Evolutionary conservation across 2,113 vertebrate species (phyloP).

Genomic region (Hiodon tergisus): DNA sequence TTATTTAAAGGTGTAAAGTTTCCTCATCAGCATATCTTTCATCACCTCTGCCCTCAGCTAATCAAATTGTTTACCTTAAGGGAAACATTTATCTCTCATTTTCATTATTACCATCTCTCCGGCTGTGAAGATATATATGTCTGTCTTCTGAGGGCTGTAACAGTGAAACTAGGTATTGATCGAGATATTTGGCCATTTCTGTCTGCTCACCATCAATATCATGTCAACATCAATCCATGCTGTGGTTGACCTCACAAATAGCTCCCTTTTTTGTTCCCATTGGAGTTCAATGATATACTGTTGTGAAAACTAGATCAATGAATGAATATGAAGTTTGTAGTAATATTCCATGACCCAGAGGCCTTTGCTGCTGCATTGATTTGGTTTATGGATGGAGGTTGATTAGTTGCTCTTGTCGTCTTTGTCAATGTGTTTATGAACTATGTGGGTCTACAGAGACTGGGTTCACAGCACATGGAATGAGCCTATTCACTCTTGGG

Average conservation of each 20-base stretch:
- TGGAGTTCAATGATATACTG: conserved; percentile 97
- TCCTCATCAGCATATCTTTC: conserved; percentile 66
- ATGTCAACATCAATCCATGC: conserved; percentile 82
- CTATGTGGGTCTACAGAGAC: conserved; percentile 39
- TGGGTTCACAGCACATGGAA: conserved; percentile 21
- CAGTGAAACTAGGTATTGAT: conserved; percentile 98
- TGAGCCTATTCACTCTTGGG: too few species aligned
- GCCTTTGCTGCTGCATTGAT: conserved; percentile 70
- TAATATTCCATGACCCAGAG: conserved; percentile 80
- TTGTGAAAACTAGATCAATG: conserved; percentile 96
- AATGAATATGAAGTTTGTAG: conserved; percentile 96
- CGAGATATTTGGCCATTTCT: conserved; percentile 97
- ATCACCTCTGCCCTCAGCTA: conserved; percentile 92
- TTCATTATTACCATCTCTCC: conserved; percentile 85
- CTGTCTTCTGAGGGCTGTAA: conserved; percentile 85
- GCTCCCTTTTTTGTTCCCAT: conserved; percentile 90
- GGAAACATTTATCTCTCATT: conserved; percentile 86
- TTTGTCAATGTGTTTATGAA: conserved; percentile 27
- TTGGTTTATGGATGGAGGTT: conserved; percentile 55
- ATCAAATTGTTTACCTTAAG: conserved; percentile 98
- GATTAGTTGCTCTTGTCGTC: conserved; percentile 59
- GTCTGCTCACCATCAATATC: conserved; percentile 91
- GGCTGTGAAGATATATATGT: conserved; percentile 92
- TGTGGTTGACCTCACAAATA: conserved; percentile 90
- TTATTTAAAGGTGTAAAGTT: conserved; percentile 75